Evolutionary conservation across 2,113 vertebrate species (phyloP).

Genomic region (Macquaria australasica): DNA sequence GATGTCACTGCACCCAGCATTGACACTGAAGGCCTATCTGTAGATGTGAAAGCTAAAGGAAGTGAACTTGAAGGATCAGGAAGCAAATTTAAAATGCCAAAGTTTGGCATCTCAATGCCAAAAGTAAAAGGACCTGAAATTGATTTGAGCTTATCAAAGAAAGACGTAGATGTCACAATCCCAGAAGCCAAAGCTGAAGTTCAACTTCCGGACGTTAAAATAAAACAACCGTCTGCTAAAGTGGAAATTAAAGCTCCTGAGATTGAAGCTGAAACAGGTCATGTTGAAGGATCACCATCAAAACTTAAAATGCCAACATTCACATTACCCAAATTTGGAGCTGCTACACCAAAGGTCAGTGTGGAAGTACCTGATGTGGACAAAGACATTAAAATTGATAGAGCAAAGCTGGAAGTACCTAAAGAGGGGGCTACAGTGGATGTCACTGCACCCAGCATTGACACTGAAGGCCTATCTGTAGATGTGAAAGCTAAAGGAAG

Average conservation of each 20-base stretch:
- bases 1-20: conserved; percentile 23
- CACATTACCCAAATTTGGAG: conserved; percentile 67
- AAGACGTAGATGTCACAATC: conserved; percentile 33
- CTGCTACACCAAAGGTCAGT: conserved; percentile 6
- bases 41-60: conserved; percentile 23
- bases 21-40: background rate
- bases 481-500: conserved; percentile 24
- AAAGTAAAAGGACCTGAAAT: conserved; percentile 54
- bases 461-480: conserved; percentile 1
- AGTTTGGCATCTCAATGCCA: conserved; percentile 49
- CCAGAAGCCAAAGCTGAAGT: conserved; percentile 42
- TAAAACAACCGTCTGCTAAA: background rate
- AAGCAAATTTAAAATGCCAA: conserved; percentile 53
- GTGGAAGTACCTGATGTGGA: conserved; percentile 45
- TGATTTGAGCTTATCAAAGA: conserved; percentile 48
- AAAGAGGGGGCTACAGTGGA: conserved; percentile 4
- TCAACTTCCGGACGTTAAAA: background rate
- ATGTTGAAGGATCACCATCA: conserved; percentile 49
- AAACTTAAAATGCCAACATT: conserved; percentile 64
- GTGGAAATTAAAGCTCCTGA: conserved; percentile 7
- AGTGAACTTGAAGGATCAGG: conserved; percentile 24
- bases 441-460: conserved; percentile 24
- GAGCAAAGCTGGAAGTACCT: conserved; percentile 30
- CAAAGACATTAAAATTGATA: conserved; percentile 19
- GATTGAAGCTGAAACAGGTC: background rate